Conservation (phyloP, 2,888 invertebrate genomes). For the Ditylenchus weischeri region DNA sequence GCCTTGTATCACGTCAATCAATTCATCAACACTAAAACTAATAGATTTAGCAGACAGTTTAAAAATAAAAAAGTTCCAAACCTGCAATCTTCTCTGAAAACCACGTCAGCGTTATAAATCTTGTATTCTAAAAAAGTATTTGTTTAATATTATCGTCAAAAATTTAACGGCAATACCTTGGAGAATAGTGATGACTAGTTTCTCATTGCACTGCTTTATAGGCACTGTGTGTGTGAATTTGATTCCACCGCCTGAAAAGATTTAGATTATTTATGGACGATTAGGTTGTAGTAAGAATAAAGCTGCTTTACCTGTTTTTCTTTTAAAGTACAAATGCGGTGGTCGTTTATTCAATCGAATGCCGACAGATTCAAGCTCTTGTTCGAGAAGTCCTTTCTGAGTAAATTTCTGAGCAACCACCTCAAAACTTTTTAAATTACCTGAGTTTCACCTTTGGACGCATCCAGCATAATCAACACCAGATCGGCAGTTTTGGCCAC, state of each 20-base stretch:
- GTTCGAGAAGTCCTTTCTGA: slow-evolving; percentile 68
- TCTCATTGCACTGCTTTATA: slow-evolving; percentile 87
- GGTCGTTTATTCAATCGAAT: slow-evolving; percentile 89
- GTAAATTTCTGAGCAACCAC: slow-evolving; percentile 11
- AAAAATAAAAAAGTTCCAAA: slow-evolving; percentile 60
- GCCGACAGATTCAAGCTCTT: slow-evolving; percentile 89
- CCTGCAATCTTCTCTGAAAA: slow-evolving; percentile 91
- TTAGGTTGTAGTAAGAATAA: no score
- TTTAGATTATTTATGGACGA: no score
- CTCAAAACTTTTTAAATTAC: slow-evolving; percentile 60
- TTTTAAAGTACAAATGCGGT: slow-evolving; percentile 98
- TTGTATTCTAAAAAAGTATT: slow-evolving; percentile 74
- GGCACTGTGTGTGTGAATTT: slow-evolving; percentile 94
- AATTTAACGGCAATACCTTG: slow-evolving; percentile 63
- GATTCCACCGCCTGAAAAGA: slow-evolving; percentile 71
- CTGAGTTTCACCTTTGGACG: slow-evolving; percentile 95
- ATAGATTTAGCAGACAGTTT: slow-evolving; percentile 1
- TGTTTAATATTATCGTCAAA: no score
- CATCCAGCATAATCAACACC: slow-evolving; percentile 98
- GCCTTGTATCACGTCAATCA: slow-evolving; percentile 84
- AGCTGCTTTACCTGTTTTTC: slow-evolving; percentile 58
- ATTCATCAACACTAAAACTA: slow-evolving; percentile 70
- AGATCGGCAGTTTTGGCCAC: slow-evolving; percentile 96
- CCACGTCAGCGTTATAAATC: slow-evolving; percentile 68
- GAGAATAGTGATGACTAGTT: slow-evolving; percentile 92